A percentile compares a stretch with the other conserved stretches of the same genome.
phyloP scores from a whole-genome alignment of 1,140 invertebrate species.

The Tetramorium simillimum region DNA sequence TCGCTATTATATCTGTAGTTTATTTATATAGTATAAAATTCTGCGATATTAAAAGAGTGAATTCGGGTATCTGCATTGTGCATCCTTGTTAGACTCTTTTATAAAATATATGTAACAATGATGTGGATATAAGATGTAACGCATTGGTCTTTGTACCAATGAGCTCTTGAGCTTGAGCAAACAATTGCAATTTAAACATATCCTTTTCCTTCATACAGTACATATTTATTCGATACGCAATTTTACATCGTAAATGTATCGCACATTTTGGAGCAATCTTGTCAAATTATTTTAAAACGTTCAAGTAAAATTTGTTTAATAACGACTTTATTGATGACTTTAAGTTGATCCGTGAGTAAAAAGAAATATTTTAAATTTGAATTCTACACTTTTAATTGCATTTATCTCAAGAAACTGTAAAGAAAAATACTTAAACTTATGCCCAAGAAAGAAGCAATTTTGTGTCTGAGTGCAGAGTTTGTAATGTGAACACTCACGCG shows the following conservation, averaged over 20 bases:
- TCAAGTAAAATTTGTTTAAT: not conserved
- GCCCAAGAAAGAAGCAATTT: not conserved
- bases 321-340: not conserved
- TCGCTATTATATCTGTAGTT: not conserved
- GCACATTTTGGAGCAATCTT: not conserved
- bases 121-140: conserved; percentile 6
- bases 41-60: conserved; percentile 44
- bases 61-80: not conserved
- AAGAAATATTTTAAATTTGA: not conserved
- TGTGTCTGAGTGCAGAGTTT: not conserved
- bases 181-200: conserved; percentile 14
- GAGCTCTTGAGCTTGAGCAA: conserved; percentile 44
- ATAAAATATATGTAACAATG: conserved; percentile 27
- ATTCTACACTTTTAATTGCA: not conserved
- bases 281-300: not conserved
- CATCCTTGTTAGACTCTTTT: not conserved
- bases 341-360: not conserved
- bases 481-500: not conserved
- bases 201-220: not conserved
- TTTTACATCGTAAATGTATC: not conserved
- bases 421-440: not conserved
- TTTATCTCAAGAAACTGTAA: not conserved
- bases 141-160: conserved; percentile 2
- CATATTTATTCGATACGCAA: not conserved
- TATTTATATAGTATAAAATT: conserved; percentile 40